Percentiles rank a stretch among this genome's conserved stretches.
Evolutionary conservation across 2,888 invertebrate species (phyloP).

Genomic region (Coremacera marginata): DNA sequence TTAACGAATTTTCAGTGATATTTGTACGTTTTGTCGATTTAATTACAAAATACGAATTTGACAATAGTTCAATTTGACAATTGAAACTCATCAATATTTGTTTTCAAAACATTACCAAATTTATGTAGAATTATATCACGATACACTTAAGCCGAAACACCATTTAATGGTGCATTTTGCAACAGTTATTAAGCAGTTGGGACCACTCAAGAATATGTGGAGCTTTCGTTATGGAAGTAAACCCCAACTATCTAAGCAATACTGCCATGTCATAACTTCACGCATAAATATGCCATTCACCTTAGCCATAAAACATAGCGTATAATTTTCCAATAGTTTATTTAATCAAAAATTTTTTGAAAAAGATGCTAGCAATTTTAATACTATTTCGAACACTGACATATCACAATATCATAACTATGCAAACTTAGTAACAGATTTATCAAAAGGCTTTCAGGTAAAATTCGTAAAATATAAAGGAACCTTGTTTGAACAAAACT

Average conservation of each 20-base stretch:
- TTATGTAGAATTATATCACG: constrained; percentile 15
- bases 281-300: constrained; percentile 31
- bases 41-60: no score
- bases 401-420: constrained; percentile 24
- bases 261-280: constrained; percentile 32
- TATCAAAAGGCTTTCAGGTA: neutral
- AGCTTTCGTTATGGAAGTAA: constrained; percentile 39
- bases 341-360: constrained; percentile 30
- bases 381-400: constrained; percentile 18
- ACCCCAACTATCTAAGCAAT: constrained; percentile 31
- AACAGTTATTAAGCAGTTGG: constrained; percentile 33
- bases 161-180: constrained; percentile 32
- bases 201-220: constrained; percentile 39
- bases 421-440: neutral
- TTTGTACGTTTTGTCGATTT: no score
- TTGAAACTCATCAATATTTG: no score
- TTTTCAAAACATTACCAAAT: constrained; percentile 16
- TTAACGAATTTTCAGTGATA: no score
- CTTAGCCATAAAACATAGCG: constrained; percentile 25
- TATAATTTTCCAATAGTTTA: constrained; percentile 28
- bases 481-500: neutral
- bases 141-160: constrained; percentile 39
- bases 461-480: neutral
- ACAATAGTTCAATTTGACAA: no score
- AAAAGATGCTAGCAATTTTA: constrained; percentile 25